Evolutionary conservation across 2,888 invertebrate species (phyloP).

Genomic region (Acheta domesticus): DNA sequence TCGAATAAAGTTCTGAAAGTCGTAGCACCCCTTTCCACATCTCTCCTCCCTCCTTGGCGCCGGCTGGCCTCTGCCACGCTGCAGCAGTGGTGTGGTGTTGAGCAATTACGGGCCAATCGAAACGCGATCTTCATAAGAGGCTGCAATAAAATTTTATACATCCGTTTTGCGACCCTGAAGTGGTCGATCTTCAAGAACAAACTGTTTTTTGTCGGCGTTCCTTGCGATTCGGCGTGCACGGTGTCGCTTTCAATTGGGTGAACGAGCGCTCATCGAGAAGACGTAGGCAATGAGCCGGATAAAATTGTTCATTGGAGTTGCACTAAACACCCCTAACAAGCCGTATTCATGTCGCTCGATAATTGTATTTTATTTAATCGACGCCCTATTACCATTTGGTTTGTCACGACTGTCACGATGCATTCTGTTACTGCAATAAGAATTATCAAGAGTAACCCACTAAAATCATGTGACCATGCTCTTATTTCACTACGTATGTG

Average conservation of each 20-base stretch:
- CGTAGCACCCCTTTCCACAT: too few species aligned
- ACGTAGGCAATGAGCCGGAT: neutral
- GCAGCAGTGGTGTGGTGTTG: neutral
- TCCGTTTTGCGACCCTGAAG: neutral
- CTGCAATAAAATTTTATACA: neutral
- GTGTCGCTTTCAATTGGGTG: neutral
- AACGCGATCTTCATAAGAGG: neutral
- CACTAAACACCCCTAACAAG: neutral
- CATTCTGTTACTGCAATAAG: too few species aligned
- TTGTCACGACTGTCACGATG: too few species aligned
- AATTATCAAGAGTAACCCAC: too few species aligned
- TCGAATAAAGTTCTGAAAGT: too few species aligned
- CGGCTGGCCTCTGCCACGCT: too few species aligned
- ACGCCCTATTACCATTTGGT: neutral
- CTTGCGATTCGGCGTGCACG: neutral
- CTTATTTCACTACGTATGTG: too few species aligned
- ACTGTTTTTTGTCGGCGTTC: neutral
- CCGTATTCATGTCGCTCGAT: neutral
- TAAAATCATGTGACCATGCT: too few species aligned
- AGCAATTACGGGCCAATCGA: neutral
- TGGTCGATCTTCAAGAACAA: neutral
- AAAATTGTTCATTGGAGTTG: neutral
- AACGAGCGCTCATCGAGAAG: neutral
- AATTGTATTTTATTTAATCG: constrained; percentile 1
- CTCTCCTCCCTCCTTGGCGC: too few species aligned